Evolutionary conservation across 2,888 invertebrate genomes (phyloP), one percentile per base, ranked within the genome.

Genomic region (Ornithoptera alexandrae): DNA sequence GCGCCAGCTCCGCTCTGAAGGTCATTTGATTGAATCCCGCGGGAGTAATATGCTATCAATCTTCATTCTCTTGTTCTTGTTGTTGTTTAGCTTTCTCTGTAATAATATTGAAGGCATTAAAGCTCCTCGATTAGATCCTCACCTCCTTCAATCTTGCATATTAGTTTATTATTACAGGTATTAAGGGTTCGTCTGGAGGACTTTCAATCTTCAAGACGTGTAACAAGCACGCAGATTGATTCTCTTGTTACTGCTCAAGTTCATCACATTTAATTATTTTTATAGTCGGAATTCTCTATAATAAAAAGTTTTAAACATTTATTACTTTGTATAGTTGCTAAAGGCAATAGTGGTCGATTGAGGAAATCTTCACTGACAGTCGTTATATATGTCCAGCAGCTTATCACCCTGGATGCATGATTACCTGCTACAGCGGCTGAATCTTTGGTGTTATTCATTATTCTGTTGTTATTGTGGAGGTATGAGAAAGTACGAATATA

Each of bases 11-110:
- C 15, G n/a, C 36, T 12, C n/a, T 36, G 56, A 61, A 67, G 67
- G 67, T 56, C 67, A 56, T 15, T 62, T 56, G 56, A 53, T 53
- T 53, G 53, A 46, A 12, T 53, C 53, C 53, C 53, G n/a, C 53
- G 53, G n/a, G 53, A 53, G n/a, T n/a, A 7, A n/a, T 12, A 8
- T n/a, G 53, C 53, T n/a, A n/a, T 53, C 18, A n/a, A n/a, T 53
- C n/a, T 53, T 53, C n/a, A 53, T 53, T 53, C 3, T 1, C 53
- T 10, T 5, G 53, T 6, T 53, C 53, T 1, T 2, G 46, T 46
- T 42, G 1, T 6, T 53, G 53, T 53, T 53, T n/a, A 53, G 17
- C 50, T 50, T 50, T 50, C 17, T 5, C 17, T 46, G 6, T 10
- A 17, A 50, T 15, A 50, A 50, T 50, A 18, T 50, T 50, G 2